Evolutionary conservation across 1,140 invertebrate genomes (phyloP).

Genomic region (Calliphora vicina): DNA sequence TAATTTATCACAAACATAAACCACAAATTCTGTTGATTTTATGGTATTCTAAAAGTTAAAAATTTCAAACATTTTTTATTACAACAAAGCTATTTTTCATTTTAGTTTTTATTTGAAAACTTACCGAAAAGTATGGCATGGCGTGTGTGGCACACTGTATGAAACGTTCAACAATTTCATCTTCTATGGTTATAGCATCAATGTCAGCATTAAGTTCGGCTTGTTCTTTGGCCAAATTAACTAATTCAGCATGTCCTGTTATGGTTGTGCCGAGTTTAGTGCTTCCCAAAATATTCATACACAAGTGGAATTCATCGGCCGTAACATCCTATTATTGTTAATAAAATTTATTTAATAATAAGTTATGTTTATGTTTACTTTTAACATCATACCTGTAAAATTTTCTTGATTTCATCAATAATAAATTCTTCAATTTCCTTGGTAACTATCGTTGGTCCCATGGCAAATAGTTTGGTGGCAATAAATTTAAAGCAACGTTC

Average conservation of each 20-base stretch:
- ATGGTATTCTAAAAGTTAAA: constrained; percentile 78
- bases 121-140: constrained; percentile 87
- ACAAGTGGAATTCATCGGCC: constrained; percentile 88
- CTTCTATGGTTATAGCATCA: constrained; percentile 80
- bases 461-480: constrained; percentile 79
- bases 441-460: constrained; percentile 80
- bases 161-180: constrained; percentile 79
- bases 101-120: too few species aligned
- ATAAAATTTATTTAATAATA: constrained; percentile 25
- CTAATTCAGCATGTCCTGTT: constrained; percentile 84
- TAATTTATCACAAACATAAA: constrained; percentile 87
- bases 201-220: constrained; percentile 80
- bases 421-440: constrained; percentile 89
- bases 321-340: constrained; percentile 75
- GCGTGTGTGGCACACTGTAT: constrained; percentile 86
- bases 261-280: constrained; percentile 82
- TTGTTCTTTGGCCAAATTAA: constrained; percentile 84
- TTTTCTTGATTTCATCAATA: constrained; percentile 86
- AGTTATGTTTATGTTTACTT: constrained; percentile 9
- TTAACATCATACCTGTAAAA: constrained; percentile 79
- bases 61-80: constrained; percentile 46
- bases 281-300: constrained; percentile 85
- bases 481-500: constrained; percentile 92
- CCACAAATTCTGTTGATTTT: constrained; percentile 85
- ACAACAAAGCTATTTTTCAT: constrained; percentile 17